Conservation (phyloP, 2,888 invertebrate species). For the Amitus sp. region DNA sequence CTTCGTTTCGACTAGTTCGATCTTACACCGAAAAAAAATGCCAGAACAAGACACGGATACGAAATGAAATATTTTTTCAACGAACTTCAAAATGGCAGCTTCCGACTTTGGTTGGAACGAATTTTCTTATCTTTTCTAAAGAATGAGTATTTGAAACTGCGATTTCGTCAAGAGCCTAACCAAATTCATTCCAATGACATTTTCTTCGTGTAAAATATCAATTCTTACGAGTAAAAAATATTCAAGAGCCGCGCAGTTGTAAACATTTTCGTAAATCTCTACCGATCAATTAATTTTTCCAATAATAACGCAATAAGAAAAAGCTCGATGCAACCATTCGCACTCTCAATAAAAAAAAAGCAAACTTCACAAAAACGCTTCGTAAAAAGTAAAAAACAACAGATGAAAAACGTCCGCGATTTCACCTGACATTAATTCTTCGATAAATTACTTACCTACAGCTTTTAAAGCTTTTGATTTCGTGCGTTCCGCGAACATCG, state of each 20-base stretch:
- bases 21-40: slow-evolving; percentile 28
- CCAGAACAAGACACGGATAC: neutral
- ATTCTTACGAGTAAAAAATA: neutral
- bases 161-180: no score
- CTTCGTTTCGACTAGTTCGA: slow-evolving; percentile 29
- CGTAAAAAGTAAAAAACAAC: slow-evolving; percentile 37
- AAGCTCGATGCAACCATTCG: neutral
- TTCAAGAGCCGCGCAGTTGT: slow-evolving; percentile 16
- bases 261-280: slow-evolving; percentile 58
- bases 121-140: no score
- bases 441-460: no score
- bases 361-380: slow-evolving; percentile 15
- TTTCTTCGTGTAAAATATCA: neutral
- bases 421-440: no score
- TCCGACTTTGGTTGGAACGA: neutral
- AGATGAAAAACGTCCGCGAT: slow-evolving; percentile 24
- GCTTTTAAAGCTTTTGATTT: no score
- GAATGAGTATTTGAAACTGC: slow-evolving; percentile 17
- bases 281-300: slow-evolving; percentile 26
- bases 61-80: no score
- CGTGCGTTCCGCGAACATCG: no score
- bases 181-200: slow-evolving; percentile 11
- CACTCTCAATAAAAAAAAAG: neutral
- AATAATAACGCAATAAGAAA: neutral
- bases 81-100: slow-evolving; percentile 32